These are phyloP conservation scores for Percopsis transmontana DNA, from an alignment of 2,113 vertebrate genomes.

Conservation along the genomic window DNA sequence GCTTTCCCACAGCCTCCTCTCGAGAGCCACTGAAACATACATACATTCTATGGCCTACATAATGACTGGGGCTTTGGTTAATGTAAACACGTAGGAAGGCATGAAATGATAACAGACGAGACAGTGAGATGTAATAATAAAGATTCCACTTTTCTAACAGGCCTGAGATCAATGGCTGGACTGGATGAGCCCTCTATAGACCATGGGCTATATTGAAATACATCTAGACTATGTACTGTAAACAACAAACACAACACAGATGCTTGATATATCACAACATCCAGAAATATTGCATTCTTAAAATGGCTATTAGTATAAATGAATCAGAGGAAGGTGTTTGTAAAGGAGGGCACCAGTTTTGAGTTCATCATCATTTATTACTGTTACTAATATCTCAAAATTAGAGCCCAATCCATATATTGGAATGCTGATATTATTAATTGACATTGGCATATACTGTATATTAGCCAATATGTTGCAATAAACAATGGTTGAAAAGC, in stretches of 20 bases:
- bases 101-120: slow-evolving; percentile 14
- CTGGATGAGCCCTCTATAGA: background rate
- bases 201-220: slow-evolving; percentile 16
- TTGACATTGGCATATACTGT: too few relatives aligned
- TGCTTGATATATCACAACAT: slow-evolving; percentile 26
- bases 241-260: slow-evolving; percentile 24
- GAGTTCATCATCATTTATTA: too few relatives aligned
- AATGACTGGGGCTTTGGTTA: slow-evolving; percentile 33
- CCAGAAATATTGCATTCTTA: slow-evolving; percentile 1
- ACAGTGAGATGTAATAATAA: slow-evolving; percentile 19
- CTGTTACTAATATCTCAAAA: too few relatives aligned
- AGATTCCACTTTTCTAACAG: background rate
- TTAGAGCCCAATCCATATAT: too few relatives aligned
- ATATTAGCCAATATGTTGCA: too few relatives aligned
- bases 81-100: slow-evolving; percentile 47
- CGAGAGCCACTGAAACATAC: slow-evolving; percentile 31
- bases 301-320: background rate
- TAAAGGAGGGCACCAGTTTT: too few relatives aligned
- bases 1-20: slow-evolving; percentile 55
- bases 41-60: slow-evolving; percentile 20
- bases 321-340: background rate
- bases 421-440: too few relatives aligned
- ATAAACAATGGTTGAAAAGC: too few relatives aligned
- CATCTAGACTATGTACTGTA: slow-evolving; percentile 1
- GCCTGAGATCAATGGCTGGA: background rate